Evolutionary conservation across 2,888 invertebrate genomes (phyloP), one percentile per base, ranked within the genome.

Genomic region (Agriopis aurantiaria): DNA sequence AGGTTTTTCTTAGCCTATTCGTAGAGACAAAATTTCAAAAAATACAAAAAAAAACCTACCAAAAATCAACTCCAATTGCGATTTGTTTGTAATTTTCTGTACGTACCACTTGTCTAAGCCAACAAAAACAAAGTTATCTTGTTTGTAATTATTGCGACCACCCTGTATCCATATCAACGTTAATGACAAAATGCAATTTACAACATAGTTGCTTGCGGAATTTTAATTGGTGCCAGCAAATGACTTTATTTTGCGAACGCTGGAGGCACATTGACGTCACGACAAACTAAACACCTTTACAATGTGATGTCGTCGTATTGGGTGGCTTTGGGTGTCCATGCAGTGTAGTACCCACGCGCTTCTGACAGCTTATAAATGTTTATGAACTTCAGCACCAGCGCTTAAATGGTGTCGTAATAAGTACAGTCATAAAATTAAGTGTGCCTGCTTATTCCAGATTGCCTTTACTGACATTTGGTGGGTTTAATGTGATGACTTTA

Each of bases 351-450:
- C 73, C 73, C 68, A 76, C 76, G 70, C 68, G 49, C 43, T 56
- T 68, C 52, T 66, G 70, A 63, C 70, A 71, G 70, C 53, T 55
- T 65, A 72, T 23, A 23, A 23, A 23, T 57, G 68, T 48, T 63
- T 72, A 65, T 75, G 74, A 75, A 75, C 65, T 65, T 72, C 48
- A 58, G 12, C 63, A 51, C 67, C 48, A 58, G 10, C 63, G 55
- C 67, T 67, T 73, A 70, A 69, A 75, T 57, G 68, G 72, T 70
- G 69, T 68, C 66, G 68, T 73, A 75, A 75, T 65, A 71, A 62
- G 66, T 48, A 57, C 65, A 63, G 43, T 59, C 57, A 57, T 71
- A 67, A 71, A 71, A n/a, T 51, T 51, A 61, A 69, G 63, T 59
- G 66, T 67, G 59, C 46, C 49, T 45, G 70, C 40, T 66, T 59